Base-by-base conservation (phyloP, 2,113 vertebrate genomes). In the Gnathonemus longibarbis region DNA sequence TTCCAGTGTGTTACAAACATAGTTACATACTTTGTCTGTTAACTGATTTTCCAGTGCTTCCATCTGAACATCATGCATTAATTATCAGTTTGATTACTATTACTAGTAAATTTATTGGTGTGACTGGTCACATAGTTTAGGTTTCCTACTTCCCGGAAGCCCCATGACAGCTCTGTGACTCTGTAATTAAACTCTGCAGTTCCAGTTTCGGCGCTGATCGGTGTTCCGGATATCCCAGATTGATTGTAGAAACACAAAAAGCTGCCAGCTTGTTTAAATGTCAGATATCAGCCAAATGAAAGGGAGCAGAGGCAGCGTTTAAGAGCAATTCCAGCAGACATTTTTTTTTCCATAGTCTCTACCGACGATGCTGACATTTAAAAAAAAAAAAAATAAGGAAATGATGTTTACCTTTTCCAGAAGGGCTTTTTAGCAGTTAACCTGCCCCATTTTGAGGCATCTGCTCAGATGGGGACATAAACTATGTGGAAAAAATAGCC, bases 191-290 rank as follows among this genome's bases (percentile, higher is more conserved):
- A 24, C 24, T 10, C 45, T 5, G 17, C 5, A 24, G 48, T 49
- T 53, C 27, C 13, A 42, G 66, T 74, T 53, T 50, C 89, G 83
- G 87, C 8, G 89, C 90, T 90, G 91, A 91, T 85, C 56, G 31
- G 66, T 84, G 87, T 90, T 89, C 45, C 50, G 45, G 84, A 46
- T 87, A 93, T 31, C 85, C 50, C 8, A 2, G 31, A 88, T 88
- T 86, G 93, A 93, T 91, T 58, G 84, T 87, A 90, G 89, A 70
- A 56, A 88, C 90, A 70, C 89, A 89, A 91, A 87, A 80, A 90
- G 89, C 91, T 85, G 10, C 58, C 46, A 31, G 66, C 45, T 24
- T 58, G 21, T 62, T 46, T 86, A 93, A 92, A 91, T 91, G 90
- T 91, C 91, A 91, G 88, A 90, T 46, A 90, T 86, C 70, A 9